These are phyloP conservation scores for Orchestes rusci DNA, from an alignment of 2,888 invertebrate species.

Conservation along the genomic window DNA sequence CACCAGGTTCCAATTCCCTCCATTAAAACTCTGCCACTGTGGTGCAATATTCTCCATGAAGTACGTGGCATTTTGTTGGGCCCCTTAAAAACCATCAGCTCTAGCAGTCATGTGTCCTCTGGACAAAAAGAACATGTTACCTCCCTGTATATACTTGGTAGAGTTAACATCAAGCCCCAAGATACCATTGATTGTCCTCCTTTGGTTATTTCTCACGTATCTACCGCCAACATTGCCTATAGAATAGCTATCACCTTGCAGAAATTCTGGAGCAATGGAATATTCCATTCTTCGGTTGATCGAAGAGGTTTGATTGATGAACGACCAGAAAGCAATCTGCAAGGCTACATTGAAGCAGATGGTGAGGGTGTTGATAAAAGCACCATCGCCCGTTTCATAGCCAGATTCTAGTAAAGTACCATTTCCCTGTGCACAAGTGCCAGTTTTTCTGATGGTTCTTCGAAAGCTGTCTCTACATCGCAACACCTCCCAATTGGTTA, in stretches of 20 bases:
- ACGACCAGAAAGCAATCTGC: conserved; percentile 48
- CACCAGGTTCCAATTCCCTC: conserved; percentile 49
- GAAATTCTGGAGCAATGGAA: conserved; percentile 42
- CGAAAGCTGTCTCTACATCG: conserved; percentile 4
- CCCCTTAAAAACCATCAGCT: conserved; percentile 53
- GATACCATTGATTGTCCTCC: conserved; percentile 33
- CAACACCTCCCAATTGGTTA: conserved; percentile 4
- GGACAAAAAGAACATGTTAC: conserved; percentile 43
- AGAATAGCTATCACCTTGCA: conserved; percentile 42
- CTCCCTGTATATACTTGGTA: conserved; percentile 45
- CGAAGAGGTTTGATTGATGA: conserved; percentile 42
- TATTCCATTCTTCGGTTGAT: conserved; percentile 12
- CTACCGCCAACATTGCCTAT: conserved; percentile 37
- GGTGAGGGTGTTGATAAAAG: conserved; percentile 45
- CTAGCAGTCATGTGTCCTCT: conserved; percentile 58
- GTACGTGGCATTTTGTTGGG: conserved; percentile 53
- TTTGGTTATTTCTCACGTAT: conserved; percentile 35
- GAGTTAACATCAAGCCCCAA: conserved; percentile 31
- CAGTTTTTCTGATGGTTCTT: conserved; percentile 35
- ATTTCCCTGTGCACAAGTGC: background rate
- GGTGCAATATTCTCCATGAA: conserved; percentile 53
- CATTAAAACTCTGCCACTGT: conserved; percentile 60
- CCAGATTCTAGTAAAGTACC: conserved; percentile 44
- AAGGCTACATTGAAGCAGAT: conserved; percentile 50
- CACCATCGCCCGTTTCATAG: conserved; percentile 42